Conservation (phyloP, 2,113 vertebrate species). For the Corapipo altera region DNA sequence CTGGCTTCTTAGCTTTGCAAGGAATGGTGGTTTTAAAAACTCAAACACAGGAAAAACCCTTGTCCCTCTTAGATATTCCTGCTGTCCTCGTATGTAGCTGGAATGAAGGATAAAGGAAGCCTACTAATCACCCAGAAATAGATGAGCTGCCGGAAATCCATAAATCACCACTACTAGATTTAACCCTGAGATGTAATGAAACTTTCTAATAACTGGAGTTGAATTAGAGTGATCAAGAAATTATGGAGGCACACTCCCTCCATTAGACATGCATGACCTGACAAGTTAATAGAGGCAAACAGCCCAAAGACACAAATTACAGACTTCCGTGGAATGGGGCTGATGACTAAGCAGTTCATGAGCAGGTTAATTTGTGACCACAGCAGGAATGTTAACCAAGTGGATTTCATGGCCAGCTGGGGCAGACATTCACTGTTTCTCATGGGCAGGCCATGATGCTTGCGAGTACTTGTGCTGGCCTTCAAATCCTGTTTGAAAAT, state of each 20-base stretch:
- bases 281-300: constrained; percentile 25
- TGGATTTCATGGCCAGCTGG: constrained; percentile 3
- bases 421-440: neutral
- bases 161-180: neutral
- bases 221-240: constrained; percentile 49
- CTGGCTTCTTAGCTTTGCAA: neutral
- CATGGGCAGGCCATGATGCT: neutral
- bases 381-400: neutral
- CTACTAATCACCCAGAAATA: neutral
- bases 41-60: neutral
- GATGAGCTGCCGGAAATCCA: neutral
- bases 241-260: constrained; percentile 25
- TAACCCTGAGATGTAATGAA: constrained; percentile 15
- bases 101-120: neutral
- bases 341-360: constrained; percentile 48
- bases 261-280: constrained; percentile 48
- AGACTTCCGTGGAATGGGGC: constrained; percentile 12
- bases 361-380: constrained; percentile 14
- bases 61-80: neutral
- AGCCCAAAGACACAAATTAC: constrained; percentile 64
- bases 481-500: neutral
- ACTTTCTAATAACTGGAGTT: constrained; percentile 59
- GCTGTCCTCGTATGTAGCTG: neutral
- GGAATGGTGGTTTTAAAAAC: neutral
- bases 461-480: neutral